Conservation (phyloP, 2,797 vertebrate species). For the Galagoides demidoff region DNA sequence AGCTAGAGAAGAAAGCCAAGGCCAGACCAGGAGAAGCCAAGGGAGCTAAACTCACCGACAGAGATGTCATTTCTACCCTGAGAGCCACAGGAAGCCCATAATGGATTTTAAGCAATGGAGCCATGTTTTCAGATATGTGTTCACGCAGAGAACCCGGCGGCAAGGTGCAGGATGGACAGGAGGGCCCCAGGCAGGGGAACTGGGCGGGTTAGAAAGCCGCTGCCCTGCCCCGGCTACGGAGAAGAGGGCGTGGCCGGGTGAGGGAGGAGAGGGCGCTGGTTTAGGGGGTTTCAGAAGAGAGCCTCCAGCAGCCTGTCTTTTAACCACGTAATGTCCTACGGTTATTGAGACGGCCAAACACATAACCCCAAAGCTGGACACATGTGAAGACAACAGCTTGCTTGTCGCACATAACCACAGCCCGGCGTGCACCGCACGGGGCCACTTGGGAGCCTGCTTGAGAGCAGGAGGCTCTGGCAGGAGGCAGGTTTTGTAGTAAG, state of each 20-base stretch:
- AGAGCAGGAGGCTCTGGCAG: not conserved
- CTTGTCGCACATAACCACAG: not conserved
- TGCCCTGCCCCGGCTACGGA: not conserved
- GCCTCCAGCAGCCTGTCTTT: not conserved
- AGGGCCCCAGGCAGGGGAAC: rapidly evolving
- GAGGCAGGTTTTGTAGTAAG: not conserved
- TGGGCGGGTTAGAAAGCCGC: not conserved
- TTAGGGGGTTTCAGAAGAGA: not conserved
- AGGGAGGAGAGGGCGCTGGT: not conserved
- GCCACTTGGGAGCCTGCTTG: not conserved
- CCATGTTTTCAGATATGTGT: no score
- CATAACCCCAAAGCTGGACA: not conserved
- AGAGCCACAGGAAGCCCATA: not conserved
- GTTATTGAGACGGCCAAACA: not conserved
- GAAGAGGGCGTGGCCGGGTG: rapidly evolving
- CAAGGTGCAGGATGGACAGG: rapidly evolving
- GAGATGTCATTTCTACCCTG: not conserved
- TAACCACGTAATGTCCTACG: not conserved
- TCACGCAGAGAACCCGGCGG: not conserved
- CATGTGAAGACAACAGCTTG: not conserved
- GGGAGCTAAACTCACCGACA: not conserved
- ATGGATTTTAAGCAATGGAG: not conserved
- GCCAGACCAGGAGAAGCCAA: not conserved
- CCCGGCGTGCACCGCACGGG: no score
- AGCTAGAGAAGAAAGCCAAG: not conserved